Evolutionary conservation across 2,113 vertebrate species (phyloP).

Genomic region (Mus pahari): DNA sequence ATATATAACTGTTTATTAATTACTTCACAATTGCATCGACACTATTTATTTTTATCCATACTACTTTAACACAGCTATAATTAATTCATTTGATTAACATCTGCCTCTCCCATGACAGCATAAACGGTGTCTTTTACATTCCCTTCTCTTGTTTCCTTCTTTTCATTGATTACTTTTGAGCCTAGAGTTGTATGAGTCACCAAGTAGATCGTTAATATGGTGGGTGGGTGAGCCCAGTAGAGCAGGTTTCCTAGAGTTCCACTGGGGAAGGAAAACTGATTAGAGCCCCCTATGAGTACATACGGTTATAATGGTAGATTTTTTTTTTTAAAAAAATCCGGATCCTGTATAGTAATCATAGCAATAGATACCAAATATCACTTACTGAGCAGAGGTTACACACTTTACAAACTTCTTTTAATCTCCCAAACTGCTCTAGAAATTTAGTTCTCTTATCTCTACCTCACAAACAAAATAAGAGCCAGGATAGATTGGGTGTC

Average conservation of each 20-base stretch:
- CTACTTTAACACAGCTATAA: not conserved
- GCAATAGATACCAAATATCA: not conserved
- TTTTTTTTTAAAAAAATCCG: not conserved
- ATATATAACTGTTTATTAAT: not conserved
- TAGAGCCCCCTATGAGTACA: not conserved
- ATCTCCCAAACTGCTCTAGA: not conserved
- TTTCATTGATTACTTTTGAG: not conserved
- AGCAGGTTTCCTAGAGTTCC: not conserved
- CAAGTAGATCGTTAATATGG: not conserved
- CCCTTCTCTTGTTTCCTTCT: not conserved
- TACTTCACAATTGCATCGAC: not conserved
- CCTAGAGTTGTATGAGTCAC: not conserved
- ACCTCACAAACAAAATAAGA: not conserved
- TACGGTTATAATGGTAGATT: not conserved
- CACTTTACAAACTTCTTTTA: conserved; percentile 20
- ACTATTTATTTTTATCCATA: not conserved
- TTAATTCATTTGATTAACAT: not conserved
- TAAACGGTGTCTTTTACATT: not conserved
- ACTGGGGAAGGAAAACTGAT: not conserved
- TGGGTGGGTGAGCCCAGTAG: not conserved
- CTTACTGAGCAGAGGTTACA: not conserved
- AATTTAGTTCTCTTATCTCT: not conserved
- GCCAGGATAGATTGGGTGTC: not conserved
- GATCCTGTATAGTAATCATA: not conserved
- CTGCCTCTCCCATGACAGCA: not conserved